Evolutionary conservation across 1,140 invertebrate genomes (phyloP), one percentile per base, ranked within the genome.

Genomic region (Drosophila jambulina): DNA sequence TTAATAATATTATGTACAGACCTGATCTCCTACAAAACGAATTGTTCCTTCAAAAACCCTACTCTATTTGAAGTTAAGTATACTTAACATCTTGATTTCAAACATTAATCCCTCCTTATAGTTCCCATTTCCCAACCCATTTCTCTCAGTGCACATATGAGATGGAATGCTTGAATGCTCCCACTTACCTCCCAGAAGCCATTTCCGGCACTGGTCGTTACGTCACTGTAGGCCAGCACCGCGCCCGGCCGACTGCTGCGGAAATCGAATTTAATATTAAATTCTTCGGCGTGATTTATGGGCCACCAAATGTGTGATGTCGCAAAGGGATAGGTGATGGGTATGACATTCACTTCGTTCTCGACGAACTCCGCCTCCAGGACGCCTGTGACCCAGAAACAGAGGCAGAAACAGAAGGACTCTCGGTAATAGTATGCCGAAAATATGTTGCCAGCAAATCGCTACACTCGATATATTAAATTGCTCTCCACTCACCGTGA

Each of bases 321-420:
- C 42, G 97, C 95, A 91, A 98, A 98, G 17, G 97, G 97, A 94
- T 98, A 98, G 27, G 98, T 98, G 69, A 98, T 96, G 12, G 98
- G 97, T 86, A 98, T 97, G 27, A 97, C 96, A 84, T 97, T 95
- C 12, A 98, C 96, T 92, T 97, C 95, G 45, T 95, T 95, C 91
- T 98, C 97, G 74, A 96, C 95, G 82, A 97, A 97, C 92, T 97
- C 96, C 0, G 97, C 96, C 70, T 96, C 95, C 49, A 97, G 92
- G 1, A 97, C 96, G 19, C 97, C 95, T 93, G 80, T 93, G 80
- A 70, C 67, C 67, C 67, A 70, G 53, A 80, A 80, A 58, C 19
- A 92, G 45, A 93, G n/a, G 21, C n/a, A 23, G n/a, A 43, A 36
- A 32, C 49, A 40, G 25, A 12, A 8, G 15, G 27, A 34, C 27